Percentiles rank a stretch among this genome's conserved stretches.
phyloP scores from a whole-genome alignment of 1,140 invertebrate species.

The Lasioglossum albipes region DNA sequence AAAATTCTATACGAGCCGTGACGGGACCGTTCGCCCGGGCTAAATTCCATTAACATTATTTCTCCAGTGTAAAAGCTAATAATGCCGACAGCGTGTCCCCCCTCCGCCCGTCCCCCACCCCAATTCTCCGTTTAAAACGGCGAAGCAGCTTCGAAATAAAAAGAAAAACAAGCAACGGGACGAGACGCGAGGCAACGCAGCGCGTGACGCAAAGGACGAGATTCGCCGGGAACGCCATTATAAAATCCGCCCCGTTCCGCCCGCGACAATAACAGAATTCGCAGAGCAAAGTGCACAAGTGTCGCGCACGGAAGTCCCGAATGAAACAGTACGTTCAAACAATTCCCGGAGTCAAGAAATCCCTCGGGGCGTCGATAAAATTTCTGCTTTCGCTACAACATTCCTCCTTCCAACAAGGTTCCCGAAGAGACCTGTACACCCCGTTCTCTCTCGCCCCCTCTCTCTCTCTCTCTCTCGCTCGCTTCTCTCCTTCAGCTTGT shows the following conservation, averaged over 20 bases:
- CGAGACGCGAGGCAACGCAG: not conserved
- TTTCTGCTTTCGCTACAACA: slow-evolving; percentile 17
- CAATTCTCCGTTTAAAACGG: not conserved
- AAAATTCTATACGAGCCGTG: no score
- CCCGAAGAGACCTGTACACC: no score
- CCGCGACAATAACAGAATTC: not conserved
- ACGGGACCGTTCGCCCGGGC: no score
- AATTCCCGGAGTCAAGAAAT: slow-evolving; percentile 17
- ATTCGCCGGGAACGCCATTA: not conserved
- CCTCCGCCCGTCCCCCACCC: no score
- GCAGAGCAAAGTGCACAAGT: not conserved
- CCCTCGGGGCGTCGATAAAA: slow-evolving; percentile 21
- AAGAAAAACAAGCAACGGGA: not conserved
- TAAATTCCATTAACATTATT: not conserved
- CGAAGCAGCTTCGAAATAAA: not conserved
- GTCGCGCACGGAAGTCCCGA: not conserved
- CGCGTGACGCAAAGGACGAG: not conserved
- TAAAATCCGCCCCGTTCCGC: not conserved
- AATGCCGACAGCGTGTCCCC: not conserved
- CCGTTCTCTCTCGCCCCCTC: no score
- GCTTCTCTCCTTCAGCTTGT: no score
- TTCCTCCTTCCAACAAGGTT: not conserved
- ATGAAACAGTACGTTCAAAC: slow-evolving; percentile 4
- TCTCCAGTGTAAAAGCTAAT: not conserved
- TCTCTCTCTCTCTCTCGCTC: no score